A percentile compares a stretch with the other conserved stretches of the same genome.
These are phyloP conservation scores for Plutella xylostella DNA, from an alignment of 2,888 invertebrate genomes.

Conservation along the genomic window DNA sequence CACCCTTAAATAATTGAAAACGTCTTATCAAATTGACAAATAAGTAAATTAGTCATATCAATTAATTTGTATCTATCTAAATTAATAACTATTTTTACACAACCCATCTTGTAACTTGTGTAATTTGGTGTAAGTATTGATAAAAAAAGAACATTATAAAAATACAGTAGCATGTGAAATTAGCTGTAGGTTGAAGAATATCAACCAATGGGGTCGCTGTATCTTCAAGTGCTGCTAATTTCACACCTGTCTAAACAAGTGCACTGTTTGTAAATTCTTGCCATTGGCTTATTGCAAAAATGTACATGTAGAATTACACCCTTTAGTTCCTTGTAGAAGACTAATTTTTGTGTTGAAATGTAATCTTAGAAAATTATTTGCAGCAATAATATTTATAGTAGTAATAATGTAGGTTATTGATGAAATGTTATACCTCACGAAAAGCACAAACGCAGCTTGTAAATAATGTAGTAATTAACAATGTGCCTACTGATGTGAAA, in stretches of 20 bases:
- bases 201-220: too few relatives aligned
- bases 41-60: slow-evolving; percentile 27
- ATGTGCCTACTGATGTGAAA: neutral
- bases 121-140: slow-evolving; percentile 7
- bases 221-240: neutral
- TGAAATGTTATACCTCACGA: slow-evolving; percentile 1
- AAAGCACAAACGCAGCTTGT: neutral
- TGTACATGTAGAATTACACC: neutral
- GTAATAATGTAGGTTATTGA: neutral
- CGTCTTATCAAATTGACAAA: slow-evolving; percentile 32
- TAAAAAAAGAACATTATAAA: slow-evolving; percentile 3
- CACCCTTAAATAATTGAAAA: slow-evolving; percentile 7
- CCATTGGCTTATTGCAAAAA: neutral
- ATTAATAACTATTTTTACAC: neutral
- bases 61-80: slow-evolving; percentile 11
- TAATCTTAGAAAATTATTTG: neutral
- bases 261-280: neutral
- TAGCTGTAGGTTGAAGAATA: neutral
- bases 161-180: neutral
- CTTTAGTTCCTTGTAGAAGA: neutral
- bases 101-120: slow-evolving; percentile 5
- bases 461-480: neutral
- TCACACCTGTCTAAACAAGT: too few relatives aligned
- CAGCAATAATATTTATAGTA: neutral
- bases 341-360: neutral